phyloP scores from a whole-genome alignment of 2,888 invertebrate species.

The Lepidonotus clava region DNA sequence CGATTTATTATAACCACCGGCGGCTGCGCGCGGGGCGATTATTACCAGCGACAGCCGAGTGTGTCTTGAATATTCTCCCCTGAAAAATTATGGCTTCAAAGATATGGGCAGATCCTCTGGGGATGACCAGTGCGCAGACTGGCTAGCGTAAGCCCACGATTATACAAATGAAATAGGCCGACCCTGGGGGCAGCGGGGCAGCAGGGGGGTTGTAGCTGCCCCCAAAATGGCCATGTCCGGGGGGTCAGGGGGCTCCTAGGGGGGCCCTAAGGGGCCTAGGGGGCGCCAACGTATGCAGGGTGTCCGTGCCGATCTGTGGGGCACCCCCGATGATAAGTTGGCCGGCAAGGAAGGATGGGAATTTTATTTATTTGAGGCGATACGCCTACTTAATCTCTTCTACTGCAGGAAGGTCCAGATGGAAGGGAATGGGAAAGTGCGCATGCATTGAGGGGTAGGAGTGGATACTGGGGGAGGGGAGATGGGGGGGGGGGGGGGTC shows the following conservation, averaged over 20 bases:
- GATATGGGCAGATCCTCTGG: not conserved
- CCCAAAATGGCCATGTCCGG: not conserved
- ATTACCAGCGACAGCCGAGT: constrained; percentile 15
- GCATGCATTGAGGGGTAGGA: no score
- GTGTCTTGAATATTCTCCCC: constrained; percentile 53
- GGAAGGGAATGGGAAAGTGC: no score
- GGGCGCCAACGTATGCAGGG: not conserved
- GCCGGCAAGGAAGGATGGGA: no score
- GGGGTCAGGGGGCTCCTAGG: not conserved
- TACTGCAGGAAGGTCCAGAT: no score
- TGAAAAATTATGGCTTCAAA: constrained; percentile 48
- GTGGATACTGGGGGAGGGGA: no score
- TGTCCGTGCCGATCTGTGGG: constrained; percentile 15
- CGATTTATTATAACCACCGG: constrained; percentile 3
- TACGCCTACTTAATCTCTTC: no score
- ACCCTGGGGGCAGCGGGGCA: not conserved
- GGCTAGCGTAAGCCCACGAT: constrained; percentile 40
- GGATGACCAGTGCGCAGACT: not conserved
- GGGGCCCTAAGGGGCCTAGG: not conserved
- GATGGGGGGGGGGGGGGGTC: no score
- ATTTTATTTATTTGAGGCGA: no score
- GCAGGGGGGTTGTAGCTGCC: constrained; percentile 2
- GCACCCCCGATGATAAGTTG: no score
- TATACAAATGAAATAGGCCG: constrained; percentile 49
- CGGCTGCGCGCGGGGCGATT: not conserved